Evolutionary conservation across 2,888 invertebrate species (phyloP).

Genomic region (Drosophila vallismaia): DNA sequence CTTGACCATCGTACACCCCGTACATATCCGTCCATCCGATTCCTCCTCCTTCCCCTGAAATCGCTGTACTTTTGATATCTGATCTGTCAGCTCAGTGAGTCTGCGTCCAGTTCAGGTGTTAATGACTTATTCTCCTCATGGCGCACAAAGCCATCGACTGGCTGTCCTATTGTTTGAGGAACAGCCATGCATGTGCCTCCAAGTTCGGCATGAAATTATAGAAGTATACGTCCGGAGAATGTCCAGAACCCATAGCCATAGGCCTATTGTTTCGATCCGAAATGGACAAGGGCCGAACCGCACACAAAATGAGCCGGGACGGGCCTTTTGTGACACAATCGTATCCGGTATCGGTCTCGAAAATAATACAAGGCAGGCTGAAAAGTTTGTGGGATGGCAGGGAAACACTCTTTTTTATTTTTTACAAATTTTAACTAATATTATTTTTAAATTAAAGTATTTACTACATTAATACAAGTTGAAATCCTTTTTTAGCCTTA

Average conservation of each 20-base stretch:
- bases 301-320: conserved; percentile 52
- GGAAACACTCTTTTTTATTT: too few species aligned
- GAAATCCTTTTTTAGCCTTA: too few species aligned
- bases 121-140: conserved; percentile 64
- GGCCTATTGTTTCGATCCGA: conserved; percentile 59
- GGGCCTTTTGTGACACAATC: conserved; percentile 70
- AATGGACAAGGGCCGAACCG: conserved; percentile 55
- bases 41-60: neutral
- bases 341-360: conserved; percentile 73
- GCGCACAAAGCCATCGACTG: conserved; percentile 12
- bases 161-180: conserved; percentile 49
- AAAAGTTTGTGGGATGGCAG: too few species aligned
- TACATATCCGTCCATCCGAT: neutral
- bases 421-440: too few species aligned
- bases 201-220: conserved; percentile 40
- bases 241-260: conserved; percentile 14
- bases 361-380: conserved; percentile 32
- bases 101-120: conserved; percentile 66
- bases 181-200: conserved; percentile 60
- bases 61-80: conserved; percentile 30
- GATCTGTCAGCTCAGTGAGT: conserved; percentile 49
- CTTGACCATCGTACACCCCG: neutral
- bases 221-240: conserved; percentile 13
- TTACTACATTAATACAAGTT: too few species aligned
- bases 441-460: too few species aligned